Percentiles rank a stretch among this genome's conserved stretches.
Evolutionary conservation across 2,888 invertebrate genomes (phyloP).

Genomic region (Drosophila prostipennis): DNA sequence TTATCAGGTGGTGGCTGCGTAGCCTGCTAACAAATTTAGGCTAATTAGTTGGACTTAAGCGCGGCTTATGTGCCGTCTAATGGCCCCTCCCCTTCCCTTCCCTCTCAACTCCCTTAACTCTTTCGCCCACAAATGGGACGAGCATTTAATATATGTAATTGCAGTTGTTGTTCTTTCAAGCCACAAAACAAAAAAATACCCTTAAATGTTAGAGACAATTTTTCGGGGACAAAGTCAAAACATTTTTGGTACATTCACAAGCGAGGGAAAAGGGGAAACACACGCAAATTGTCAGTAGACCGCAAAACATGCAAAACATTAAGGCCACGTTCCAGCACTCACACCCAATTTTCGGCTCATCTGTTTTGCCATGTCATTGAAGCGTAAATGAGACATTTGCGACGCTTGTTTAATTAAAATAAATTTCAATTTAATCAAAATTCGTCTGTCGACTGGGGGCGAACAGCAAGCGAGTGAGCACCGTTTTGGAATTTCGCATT

Average conservation of each 20-base stretch:
- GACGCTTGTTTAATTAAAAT: constrained; percentile 82
- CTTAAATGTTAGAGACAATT: constrained; percentile 43
- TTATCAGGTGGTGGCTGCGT: constrained; percentile 66
- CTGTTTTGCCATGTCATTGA: constrained; percentile 74
- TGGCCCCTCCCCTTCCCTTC: constrained; percentile 1
- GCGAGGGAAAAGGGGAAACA: constrained; percentile 10
- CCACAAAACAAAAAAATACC: constrained; percentile 21
- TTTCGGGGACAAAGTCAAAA: constrained; percentile 36
- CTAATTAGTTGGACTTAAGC: constrained; percentile 75
- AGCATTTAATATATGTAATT: constrained; percentile 58
- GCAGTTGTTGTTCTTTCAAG: constrained; percentile 43
- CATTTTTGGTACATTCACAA: background rate
- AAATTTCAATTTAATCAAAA: constrained; percentile 82
- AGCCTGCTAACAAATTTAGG: constrained; percentile 64
- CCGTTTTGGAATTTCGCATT: constrained; percentile 68
- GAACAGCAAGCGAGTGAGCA: constrained; percentile 13
- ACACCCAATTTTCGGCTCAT: constrained; percentile 40
- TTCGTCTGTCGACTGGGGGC: constrained; percentile 49
- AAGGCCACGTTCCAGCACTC: constrained; percentile 58
- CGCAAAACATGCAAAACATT: constrained; percentile 71
- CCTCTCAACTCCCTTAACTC: background rate
- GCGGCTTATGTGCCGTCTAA: constrained; percentile 60
- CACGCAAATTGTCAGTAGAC: constrained; percentile 65
- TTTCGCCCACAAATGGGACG: constrained; percentile 17
- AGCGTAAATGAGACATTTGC: constrained; percentile 82